A percentile compares a stretch with the other conserved stretches of the same genome.
These are phyloP conservation scores for Autographa pulchrina DNA, from an alignment of 2,888 invertebrate genomes.

Conservation along the genomic window DNA sequence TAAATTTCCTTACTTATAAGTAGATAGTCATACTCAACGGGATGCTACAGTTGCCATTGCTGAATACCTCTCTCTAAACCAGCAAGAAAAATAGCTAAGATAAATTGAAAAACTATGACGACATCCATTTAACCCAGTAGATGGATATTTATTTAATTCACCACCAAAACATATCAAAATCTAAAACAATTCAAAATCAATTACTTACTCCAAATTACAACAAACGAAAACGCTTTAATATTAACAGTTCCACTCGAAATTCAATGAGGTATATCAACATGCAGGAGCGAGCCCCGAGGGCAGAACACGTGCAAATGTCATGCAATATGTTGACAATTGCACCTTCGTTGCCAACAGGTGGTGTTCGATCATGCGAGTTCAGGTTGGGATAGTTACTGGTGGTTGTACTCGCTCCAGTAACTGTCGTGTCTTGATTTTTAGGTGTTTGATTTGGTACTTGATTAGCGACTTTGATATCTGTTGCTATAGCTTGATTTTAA, in stretches of 20 bases:
- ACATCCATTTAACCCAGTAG: background rate
- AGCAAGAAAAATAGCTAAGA: too few relatives aligned
- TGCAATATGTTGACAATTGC: slow-evolving; percentile 69
- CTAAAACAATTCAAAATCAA: slow-evolving; percentile 25
- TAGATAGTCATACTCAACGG: too few relatives aligned
- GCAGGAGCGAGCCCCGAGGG: slow-evolving; percentile 58
- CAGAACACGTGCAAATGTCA: slow-evolving; percentile 61
- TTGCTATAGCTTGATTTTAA: too few relatives aligned
- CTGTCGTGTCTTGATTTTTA: background rate
- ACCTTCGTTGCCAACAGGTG: slow-evolving; percentile 72
- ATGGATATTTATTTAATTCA: background rate
- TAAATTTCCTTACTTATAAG: too few relatives aligned
- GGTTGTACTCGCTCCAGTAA: slow-evolving; percentile 7
- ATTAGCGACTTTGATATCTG: background rate
- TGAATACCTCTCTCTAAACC: too few relatives aligned
- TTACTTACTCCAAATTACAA: slow-evolving; percentile 26
- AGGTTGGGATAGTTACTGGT: slow-evolving; percentile 20
- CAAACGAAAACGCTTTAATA: slow-evolving; percentile 41
- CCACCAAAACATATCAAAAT: background rate
- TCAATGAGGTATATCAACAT: slow-evolving; percentile 57
- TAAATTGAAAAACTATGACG: background rate
- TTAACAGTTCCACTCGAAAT: slow-evolving; percentile 34
- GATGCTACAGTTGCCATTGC: too few relatives aligned
- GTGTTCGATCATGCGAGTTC: slow-evolving; percentile 53
- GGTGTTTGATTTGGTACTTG: background rate